Conservation (phyloP, 1,140 invertebrate genomes). For the Hermetia illucens region DNA sequence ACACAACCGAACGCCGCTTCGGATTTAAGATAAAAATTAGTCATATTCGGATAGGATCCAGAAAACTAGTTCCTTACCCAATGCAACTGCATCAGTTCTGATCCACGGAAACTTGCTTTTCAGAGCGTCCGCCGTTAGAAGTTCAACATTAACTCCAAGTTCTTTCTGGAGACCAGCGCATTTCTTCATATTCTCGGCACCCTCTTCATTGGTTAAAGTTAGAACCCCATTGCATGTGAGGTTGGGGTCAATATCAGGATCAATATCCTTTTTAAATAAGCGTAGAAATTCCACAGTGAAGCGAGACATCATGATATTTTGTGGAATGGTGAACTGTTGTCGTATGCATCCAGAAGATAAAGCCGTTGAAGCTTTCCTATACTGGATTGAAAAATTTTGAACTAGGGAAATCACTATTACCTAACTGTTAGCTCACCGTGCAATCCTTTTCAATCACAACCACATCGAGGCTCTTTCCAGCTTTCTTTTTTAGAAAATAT, state of each 20-base stretch:
- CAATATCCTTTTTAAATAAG: constrained; percentile 56
- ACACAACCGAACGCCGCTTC: too few relatives aligned
- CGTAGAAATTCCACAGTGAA: constrained; percentile 77
- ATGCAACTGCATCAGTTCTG: constrained; percentile 59
- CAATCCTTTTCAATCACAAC: constrained; percentile 76
- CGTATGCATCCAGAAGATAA: constrained; percentile 68
- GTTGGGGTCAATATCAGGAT: constrained; percentile 53
- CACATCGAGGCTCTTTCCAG: constrained; percentile 45
- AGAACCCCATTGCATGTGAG: constrained; percentile 78
- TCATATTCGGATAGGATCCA: background rate
- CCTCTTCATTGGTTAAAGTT: constrained; percentile 57
- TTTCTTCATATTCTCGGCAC: constrained; percentile 50
- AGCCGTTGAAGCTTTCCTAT: constrained; percentile 52
- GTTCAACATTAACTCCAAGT: constrained; percentile 59
- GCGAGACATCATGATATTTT: constrained; percentile 81
- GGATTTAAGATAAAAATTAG: too few relatives aligned
- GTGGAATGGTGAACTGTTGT: constrained; percentile 80
- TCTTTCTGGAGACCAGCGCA: constrained; percentile 65
- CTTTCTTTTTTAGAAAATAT: constrained; percentile 67
- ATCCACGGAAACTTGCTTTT: constrained; percentile 77
- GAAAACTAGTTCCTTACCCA: constrained; percentile 37
- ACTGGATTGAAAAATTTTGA: constrained; percentile 43
- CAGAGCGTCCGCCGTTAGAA: constrained; percentile 48
- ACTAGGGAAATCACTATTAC: constrained; percentile 1
- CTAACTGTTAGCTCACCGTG: constrained; percentile 43